Conservation (phyloP, 2,113 vertebrate species). For the Polypterus bichir region DNA sequence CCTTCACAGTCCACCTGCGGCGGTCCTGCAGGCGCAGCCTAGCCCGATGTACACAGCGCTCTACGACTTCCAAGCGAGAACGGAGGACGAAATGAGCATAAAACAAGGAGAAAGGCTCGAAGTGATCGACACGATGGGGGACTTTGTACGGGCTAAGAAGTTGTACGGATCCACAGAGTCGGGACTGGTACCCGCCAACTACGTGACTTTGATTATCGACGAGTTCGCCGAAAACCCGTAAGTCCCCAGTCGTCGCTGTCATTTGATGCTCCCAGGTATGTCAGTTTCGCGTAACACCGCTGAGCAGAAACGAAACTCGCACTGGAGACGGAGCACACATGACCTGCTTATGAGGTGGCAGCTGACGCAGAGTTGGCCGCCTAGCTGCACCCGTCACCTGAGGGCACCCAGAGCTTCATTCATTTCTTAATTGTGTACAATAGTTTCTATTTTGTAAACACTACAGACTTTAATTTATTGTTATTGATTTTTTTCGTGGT, state of each 20-base stretch:
- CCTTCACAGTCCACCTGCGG: constrained; percentile 38
- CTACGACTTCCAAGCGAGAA: constrained; percentile 67
- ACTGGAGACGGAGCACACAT: too few species aligned
- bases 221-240: constrained; percentile 63
- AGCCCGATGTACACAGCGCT: constrained; percentile 58
- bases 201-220: constrained; percentile 63
- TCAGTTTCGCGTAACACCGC: too few species aligned
- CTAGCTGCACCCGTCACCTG: too few species aligned
- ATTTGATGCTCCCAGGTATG: too few species aligned
- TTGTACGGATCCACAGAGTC: constrained; percentile 55
- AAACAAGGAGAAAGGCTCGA: constrained; percentile 68
- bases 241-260: constrained; percentile 32
- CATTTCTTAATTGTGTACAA: too few species aligned
- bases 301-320: too few species aligned
- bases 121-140: constrained; percentile 64
- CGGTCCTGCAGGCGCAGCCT: constrained; percentile 27
- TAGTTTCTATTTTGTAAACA: too few species aligned
- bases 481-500: too few species aligned
- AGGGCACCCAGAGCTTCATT: too few species aligned
- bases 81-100: constrained; percentile 65
- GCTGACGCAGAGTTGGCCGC: too few species aligned
- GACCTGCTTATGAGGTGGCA: too few species aligned
- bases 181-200: constrained; percentile 71
- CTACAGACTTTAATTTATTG: too few species aligned
- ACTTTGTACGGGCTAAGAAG: constrained; percentile 64